Evolutionary conservation across 1,140 invertebrate genomes (phyloP), one percentile per base, ranked within the genome.

Genomic region (Glossosoma conforme): DNA sequence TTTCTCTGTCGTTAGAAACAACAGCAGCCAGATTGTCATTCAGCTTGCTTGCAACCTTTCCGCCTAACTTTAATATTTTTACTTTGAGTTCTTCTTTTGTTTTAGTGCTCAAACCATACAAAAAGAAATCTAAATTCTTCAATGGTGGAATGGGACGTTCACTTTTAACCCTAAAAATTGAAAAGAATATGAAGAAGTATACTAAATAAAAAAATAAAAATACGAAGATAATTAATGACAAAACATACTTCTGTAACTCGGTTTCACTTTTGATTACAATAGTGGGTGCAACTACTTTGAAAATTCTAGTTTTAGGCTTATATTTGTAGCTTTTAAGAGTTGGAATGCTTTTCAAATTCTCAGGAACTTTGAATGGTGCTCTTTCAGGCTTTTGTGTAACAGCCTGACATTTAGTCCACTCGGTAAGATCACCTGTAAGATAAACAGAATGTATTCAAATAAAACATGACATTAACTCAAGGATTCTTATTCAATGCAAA

Each of bases 391-490:
- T 77, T 59, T 81, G 79, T 0, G 82, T 82, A 6, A 83, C 62
- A 58, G 85, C 82, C 32, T 78, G 75, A 67, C 96, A 98, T 68
- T 89, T 91, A 0, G 89, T 86, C 90, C 93, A 98, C 66, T 95
- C 94, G 17, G 84, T 86, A 22, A 94, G 59, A 66, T 87, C 74
- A 32, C 94, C 95, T 58, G 67, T 72, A 49, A 47, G n/a, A 4
- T 42, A 36, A 47, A 40, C 21, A 37, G n/a, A n/a, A n/a, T n/a
- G n/a, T n/a, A n/a, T n/a, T n/a, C n/a, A n/a, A n/a, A n/a, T n/a
- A n/a, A n/a, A n/a, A n/a, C n/a, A n/a, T n/a, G 9, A 9, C 28
- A 30, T 30, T 30, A 9, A 30, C 28, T 30, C 28, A 9, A 30
- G 28, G 32, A 45, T 28, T n/a, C 17, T 11, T 14, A 10, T 10